Percentiles rank a stretch among this genome's conserved stretches.
phyloP scores from a whole-genome alignment of 2,113 vertebrate genomes.

The Serranochromis macrocephalus region DNA sequence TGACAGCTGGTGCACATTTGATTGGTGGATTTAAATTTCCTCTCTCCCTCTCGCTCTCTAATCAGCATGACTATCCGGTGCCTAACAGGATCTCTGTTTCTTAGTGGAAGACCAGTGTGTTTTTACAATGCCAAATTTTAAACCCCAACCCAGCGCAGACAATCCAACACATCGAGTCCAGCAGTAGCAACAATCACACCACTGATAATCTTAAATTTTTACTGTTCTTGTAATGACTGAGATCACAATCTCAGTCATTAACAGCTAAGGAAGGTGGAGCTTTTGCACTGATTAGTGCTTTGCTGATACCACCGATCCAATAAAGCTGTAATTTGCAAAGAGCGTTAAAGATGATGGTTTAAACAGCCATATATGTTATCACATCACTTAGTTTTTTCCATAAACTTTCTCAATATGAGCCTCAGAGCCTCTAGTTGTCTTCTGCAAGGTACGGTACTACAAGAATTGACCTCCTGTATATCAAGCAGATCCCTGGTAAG shows the following conservation, averaged over 20 bases:
- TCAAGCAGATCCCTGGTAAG: conserved; percentile 4
- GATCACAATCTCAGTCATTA: background rate
- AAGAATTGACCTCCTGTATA: background rate
- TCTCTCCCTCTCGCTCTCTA: background rate
- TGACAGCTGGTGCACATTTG: background rate
- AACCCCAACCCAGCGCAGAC: background rate
- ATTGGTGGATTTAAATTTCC: background rate
- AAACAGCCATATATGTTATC: background rate
- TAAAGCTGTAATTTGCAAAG: background rate
- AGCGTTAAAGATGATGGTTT: background rate
- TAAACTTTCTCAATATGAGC: background rate
- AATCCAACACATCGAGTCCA: background rate
- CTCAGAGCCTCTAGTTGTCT: background rate
- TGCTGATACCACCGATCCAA: background rate
- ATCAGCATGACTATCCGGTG: background rate
- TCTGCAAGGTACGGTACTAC: background rate
- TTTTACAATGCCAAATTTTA: background rate
- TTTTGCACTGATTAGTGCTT: background rate
- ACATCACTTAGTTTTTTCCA: background rate
- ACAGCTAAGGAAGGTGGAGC: background rate
- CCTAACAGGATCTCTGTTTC: background rate
- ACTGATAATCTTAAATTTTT: background rate
- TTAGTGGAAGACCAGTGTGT: background rate
- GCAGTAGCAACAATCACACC: background rate
- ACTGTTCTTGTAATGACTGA: background rate